Percentiles rank a stretch among this genome's conserved stretches.
Conservation (phyloP, 2,113 vertebrate genomes). For the Centropristis striata region DNA sequence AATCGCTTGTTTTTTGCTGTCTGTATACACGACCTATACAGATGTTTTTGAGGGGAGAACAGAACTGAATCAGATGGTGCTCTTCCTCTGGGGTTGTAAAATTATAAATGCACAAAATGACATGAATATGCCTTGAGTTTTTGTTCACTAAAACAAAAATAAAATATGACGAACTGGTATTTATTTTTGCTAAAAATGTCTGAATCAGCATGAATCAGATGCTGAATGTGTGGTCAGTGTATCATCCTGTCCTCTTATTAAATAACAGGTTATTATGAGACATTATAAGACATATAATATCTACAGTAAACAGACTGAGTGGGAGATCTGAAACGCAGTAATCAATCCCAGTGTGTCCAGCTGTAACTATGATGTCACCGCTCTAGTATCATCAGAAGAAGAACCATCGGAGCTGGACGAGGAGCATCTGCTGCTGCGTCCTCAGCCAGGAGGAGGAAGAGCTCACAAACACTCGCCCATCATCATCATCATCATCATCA, state of each 20-base stretch:
- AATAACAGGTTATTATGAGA: conserved; percentile 50
- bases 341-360: neutral
- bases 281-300: conserved; percentile 11
- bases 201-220: no score
- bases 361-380: conserved; percentile 18
- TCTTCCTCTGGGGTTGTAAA: no score
- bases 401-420: neutral
- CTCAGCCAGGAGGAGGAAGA: neutral
- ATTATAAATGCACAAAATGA: no score
- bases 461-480: neutral
- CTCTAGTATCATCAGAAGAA: neutral
- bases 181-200: no score
- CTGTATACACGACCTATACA: no score
- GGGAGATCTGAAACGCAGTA: neutral
- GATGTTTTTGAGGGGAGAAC: no score
- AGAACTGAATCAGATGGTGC: no score
- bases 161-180: no score
- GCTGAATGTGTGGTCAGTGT: no score
- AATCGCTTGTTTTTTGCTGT: no score
- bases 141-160: no score
- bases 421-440: conserved; percentile 5
- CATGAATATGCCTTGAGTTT: no score
- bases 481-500: conserved; percentile 5
- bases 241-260: conserved; percentile 16
- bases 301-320: neutral